Base-by-base conservation (phyloP, 2,797 vertebrate species). In the Echiichthys vipera region DNA sequence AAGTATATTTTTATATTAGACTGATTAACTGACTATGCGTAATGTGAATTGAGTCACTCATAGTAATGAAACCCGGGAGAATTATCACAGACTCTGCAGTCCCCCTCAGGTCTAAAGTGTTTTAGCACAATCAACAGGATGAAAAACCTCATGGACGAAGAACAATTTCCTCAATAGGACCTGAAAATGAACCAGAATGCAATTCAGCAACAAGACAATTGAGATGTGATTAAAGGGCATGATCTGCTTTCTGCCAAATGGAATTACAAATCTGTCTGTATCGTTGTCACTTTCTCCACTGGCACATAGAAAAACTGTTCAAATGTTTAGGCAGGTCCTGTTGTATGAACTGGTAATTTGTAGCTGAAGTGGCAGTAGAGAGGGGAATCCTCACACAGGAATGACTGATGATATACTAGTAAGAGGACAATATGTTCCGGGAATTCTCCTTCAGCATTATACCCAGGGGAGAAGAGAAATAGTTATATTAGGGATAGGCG, bases 251-350 rank as follows among this genome's bases (percentile, higher is more conserved):
- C 27, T 78, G n/a, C 57, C 24, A 3, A 37, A 43, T 11, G 29
- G 18, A 45, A 45, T 53, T 17, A 30, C 13, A 7, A 53, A 22
- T 71, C 39, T 20, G 15, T 56, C n/a, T 42, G n/a, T 46, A 22
- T 66, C 40, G 51, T 36, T 66, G 27, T 63, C 64, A 59, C 34
- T 54, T 64, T 54, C 32, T 55, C 29, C 13, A 45, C 36, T 27
- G 25, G 27, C 22, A 64, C 39, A 64, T 53, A 14, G 25, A 50
- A 5, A 32, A 49, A 55, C 49, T 17, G 14, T 25, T 22, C n/a
- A n/a, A n/a, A n/a, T n/a, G n/a, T n/a, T n/a, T n/a, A n/a, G n/a
- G n/a, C n/a, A n/a, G n/a, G 20, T 55, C 24, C 2, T 49, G 37
- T 27, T 40, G 10, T 29, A 3, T 20, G 27, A 64, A 56, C 34